A percentile compares a stretch with the other conserved stretches of the same genome.
Conservation (phyloP, 2,888 invertebrate genomes). For the Neocrepidodera transversa region DNA sequence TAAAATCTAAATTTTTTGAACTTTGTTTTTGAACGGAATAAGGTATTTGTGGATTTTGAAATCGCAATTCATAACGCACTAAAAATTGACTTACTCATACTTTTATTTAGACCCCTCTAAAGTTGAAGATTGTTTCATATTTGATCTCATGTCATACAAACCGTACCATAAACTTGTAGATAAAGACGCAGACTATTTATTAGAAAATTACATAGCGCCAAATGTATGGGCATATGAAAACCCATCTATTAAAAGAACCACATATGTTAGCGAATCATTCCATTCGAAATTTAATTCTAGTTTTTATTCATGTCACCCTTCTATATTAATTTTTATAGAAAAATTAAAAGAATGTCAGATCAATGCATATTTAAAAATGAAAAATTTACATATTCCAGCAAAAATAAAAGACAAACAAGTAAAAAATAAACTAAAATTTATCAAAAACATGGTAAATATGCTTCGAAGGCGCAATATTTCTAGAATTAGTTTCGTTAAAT, state of each 20-base stretch:
- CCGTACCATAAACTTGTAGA: background rate
- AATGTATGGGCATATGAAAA: background rate
- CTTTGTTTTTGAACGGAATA: too few species aligned
- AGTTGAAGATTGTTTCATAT: slow-evolving; percentile 2
- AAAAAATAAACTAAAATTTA: background rate
- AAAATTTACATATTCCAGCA: background rate
- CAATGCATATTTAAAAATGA: background rate
- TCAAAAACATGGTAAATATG: background rate
- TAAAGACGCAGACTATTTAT: background rate
- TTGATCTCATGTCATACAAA: background rate
- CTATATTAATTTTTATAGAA: background rate
- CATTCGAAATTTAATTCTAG: background rate
- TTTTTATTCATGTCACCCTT: background rate
- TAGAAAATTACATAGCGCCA: background rate
- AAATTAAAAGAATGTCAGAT: background rate
- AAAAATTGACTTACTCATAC: too few species aligned
- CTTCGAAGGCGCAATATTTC: background rate
- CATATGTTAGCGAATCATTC: slow-evolving; percentile 5
- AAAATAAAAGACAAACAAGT: background rate
- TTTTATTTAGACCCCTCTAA: background rate
- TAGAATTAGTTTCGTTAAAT: background rate
- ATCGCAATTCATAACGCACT: too few species aligned
- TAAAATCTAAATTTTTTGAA: too few species aligned
- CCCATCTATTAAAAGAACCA: background rate
- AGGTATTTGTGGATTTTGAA: too few species aligned